These are phyloP conservation scores for Steinernema feltiae DNA, from an alignment of 1,140 invertebrate species.

Conservation along the genomic window DNA sequence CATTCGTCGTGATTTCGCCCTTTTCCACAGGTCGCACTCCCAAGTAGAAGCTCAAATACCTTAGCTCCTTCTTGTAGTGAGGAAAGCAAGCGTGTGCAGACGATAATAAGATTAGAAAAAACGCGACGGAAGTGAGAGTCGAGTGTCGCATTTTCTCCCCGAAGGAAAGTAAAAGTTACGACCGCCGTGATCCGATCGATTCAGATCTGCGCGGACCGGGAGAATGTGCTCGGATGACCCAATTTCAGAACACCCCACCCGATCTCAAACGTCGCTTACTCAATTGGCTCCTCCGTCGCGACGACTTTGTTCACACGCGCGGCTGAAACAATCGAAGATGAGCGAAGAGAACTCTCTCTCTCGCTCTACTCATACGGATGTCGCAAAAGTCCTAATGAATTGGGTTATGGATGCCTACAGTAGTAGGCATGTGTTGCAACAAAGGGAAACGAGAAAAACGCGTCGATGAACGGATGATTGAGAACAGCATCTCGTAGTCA, in stretches of 20 bases:
- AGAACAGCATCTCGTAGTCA: too few relatives aligned
- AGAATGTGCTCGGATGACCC: conserved; percentile 8
- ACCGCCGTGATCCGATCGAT: background rate
- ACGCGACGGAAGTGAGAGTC: background rate
- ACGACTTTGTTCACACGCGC: background rate
- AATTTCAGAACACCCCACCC: conserved; percentile 6
- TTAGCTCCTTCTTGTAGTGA: conserved; percentile 36
- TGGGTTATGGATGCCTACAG: background rate
- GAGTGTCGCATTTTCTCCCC: background rate
- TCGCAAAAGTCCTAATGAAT: background rate
- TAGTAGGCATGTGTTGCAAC: too few relatives aligned
- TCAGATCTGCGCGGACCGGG: background rate
- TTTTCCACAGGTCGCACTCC: conserved; percentile 30
- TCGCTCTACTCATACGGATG: background rate
- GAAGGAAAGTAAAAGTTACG: background rate
- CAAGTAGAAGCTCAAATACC: conserved; percentile 34
- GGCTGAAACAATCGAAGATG: background rate
- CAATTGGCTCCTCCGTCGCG: conserved; percentile 2
- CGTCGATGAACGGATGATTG: too few relatives aligned
- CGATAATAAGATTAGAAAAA: background rate
- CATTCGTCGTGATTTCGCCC: conserved; percentile 29
- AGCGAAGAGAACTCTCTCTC: background rate
- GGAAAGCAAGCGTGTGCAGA: conserved; percentile 23
- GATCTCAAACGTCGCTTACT: background rate
- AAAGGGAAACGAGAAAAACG: too few relatives aligned